phyloP scores from a whole-genome alignment of 2,888 invertebrate genomes.

The Phengaris alcon region DNA sequence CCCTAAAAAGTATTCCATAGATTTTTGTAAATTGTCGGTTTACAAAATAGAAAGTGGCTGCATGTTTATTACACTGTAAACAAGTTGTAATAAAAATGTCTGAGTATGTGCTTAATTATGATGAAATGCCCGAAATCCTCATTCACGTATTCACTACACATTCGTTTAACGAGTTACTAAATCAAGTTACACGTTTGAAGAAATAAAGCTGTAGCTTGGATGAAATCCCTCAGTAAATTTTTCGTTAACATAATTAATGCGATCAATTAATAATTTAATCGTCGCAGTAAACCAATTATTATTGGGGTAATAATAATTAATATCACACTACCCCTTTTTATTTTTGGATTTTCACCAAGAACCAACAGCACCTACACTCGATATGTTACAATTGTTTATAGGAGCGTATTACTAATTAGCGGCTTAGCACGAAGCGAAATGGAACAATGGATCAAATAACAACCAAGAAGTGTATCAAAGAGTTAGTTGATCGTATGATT shows the following conservation, averaged over 20 bases:
- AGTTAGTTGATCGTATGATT: background rate
- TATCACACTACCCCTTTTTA: too few relatives aligned
- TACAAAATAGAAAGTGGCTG: background rate
- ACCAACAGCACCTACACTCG: too few relatives aligned
- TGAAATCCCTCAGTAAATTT: background rate
- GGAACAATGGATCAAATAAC: background rate
- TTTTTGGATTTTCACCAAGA: too few relatives aligned
- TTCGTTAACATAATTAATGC: background rate
- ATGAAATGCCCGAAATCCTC: background rate
- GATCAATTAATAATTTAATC: background rate
- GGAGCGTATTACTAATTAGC: background rate
- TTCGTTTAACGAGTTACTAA: conserved; percentile 12
- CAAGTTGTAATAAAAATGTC: background rate
- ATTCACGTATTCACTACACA: background rate
- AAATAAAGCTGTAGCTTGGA: background rate
- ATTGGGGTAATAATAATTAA: background rate
- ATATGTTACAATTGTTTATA: too few relatives aligned
- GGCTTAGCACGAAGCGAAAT: background rate
- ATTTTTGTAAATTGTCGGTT: too few relatives aligned
- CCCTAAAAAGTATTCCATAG: too few relatives aligned
- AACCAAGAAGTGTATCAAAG: background rate
- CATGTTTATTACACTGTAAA: background rate
- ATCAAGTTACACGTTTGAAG: background rate
- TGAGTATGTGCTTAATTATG: conserved; percentile 17
- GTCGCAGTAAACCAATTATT: background rate